Evolutionary conservation across 2,888 invertebrate species (phyloP).

Genomic region (Acrobasis consociella): DNA sequence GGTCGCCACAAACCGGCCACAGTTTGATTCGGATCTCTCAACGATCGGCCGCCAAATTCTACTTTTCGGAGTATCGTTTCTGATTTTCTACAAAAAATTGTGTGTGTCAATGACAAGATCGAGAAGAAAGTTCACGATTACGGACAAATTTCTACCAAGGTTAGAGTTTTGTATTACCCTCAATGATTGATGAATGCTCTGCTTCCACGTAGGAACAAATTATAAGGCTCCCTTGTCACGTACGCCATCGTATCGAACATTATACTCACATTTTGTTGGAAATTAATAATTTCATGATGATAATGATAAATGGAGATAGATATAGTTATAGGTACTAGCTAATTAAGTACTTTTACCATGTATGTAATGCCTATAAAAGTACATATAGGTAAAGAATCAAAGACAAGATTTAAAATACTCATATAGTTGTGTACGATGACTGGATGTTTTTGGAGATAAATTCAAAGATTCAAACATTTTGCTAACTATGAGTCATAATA

Average conservation of each 20-base stretch:
- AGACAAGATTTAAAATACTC: too few species aligned
- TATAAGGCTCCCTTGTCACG: constrained; percentile 5
- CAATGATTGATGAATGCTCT: constrained; percentile 9
- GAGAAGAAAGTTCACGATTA: constrained; percentile 79
- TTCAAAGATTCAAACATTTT: too few species aligned
- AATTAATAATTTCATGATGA: background rate
- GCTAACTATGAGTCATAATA: too few species aligned
- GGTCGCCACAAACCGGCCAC: constrained; percentile 39
- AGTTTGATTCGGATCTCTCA: constrained; percentile 52
- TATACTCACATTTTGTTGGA: background rate
- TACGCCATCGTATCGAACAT: background rate
- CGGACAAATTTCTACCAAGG: constrained; percentile 81
- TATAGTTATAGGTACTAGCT: background rate
- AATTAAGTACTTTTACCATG: too few species aligned
- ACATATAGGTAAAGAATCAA: too few species aligned
- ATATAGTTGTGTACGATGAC: too few species aligned
- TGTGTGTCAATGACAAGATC: constrained; percentile 83
- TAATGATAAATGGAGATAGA: background rate
- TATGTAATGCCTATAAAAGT: too few species aligned
- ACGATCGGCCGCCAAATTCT: constrained; percentile 60
- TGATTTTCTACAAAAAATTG: constrained; percentile 53
- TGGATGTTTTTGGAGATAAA: too few species aligned
- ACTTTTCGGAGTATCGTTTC: constrained; percentile 63
- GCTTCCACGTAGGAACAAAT: background rate
- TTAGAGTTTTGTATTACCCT: constrained; percentile 43